Base-by-base conservation (phyloP, 2,888 invertebrate genomes). In the Drosophila formosana region DNA sequence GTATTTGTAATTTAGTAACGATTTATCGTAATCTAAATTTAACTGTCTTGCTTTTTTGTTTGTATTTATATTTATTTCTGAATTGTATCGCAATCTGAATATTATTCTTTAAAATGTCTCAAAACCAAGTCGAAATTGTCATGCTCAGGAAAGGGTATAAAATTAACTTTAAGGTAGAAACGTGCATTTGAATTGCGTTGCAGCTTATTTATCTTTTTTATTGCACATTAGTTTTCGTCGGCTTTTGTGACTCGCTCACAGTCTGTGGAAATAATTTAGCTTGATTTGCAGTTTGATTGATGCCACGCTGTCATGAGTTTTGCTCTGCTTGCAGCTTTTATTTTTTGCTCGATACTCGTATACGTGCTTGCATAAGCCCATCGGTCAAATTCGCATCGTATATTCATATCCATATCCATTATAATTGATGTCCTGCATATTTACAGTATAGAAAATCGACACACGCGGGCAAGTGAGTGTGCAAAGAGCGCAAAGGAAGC, bases 381-480 rank as follows among this genome's bases (percentile, higher is more conserved):
- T 67, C 72, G 66, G 50, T 72, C 67, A 67, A 71, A 61, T 58
- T 52, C 39, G 18, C 37, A 11, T 37, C 11, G 4, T 37, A 47
- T 64, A 37, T n/a, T n/a, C 46, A 47, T 64, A 46, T 47, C 39
- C 63, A 49, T 56, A 57, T 47, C 75, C 69, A 83, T 82, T 74
- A 81, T 83, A 88, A 86, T 86, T 86, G 82, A 86, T 88, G 82
- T 79, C 65, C 51, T 51, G 62, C 52, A 74, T 80, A 77, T 79
- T 77, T 78, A 77, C 79, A 67, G 60, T 64, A 61, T 46, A 47
- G 66, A 68, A 82, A 77, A 79, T 81, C 71, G 71, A 72, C 37
- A 67, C 53, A 61, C 51, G 55, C 50, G 39, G 25, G 23, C 3
- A 43, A 26, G 52, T 18, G 52, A 34, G 50, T 25, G 26, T 13